Conservation (phyloP, 2,113 vertebrate species). For the Aegotheles bennettii region DNA sequence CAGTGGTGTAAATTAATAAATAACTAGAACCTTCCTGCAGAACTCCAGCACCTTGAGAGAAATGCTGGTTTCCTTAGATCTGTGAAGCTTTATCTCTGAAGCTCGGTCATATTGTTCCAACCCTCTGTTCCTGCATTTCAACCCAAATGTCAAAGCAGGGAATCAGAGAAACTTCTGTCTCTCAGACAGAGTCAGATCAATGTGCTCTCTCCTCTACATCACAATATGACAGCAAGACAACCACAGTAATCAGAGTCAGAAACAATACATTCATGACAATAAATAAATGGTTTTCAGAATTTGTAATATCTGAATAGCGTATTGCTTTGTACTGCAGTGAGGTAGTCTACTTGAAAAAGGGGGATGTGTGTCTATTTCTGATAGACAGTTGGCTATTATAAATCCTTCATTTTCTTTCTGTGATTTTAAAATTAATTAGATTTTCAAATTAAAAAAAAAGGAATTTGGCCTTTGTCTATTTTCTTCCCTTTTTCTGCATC, state of each 20-base stretch:
- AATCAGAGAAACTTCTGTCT: constrained; percentile 27
- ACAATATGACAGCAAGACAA: not conserved
- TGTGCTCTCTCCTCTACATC: not conserved
- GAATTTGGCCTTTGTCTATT: not conserved
- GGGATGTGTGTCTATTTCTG: not conserved
- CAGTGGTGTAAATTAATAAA: not conserved
- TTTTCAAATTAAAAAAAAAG: not conserved
- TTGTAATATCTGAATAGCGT: not conserved
- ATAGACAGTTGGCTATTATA: not conserved
- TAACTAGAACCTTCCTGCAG: not conserved
- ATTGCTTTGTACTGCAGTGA: not conserved
- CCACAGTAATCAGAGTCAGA: not conserved
- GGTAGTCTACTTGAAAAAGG: not conserved
- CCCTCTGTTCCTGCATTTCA: not conserved
- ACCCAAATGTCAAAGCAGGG: constrained; percentile 27
- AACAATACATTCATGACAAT: not conserved
- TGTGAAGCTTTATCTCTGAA: not conserved
- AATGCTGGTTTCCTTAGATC: not conserved
- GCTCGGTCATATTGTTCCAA: constrained; percentile 16
- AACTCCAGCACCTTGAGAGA: not conserved
- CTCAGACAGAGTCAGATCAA: not conserved
- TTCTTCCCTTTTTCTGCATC: not conserved
- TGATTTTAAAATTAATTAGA: not conserved
- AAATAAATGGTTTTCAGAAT: not conserved
- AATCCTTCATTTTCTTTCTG: not conserved